These are phyloP conservation scores for Caenorhabditis becei DNA, from an alignment of 2,888 invertebrate genomes.

Conservation along the genomic window DNA sequence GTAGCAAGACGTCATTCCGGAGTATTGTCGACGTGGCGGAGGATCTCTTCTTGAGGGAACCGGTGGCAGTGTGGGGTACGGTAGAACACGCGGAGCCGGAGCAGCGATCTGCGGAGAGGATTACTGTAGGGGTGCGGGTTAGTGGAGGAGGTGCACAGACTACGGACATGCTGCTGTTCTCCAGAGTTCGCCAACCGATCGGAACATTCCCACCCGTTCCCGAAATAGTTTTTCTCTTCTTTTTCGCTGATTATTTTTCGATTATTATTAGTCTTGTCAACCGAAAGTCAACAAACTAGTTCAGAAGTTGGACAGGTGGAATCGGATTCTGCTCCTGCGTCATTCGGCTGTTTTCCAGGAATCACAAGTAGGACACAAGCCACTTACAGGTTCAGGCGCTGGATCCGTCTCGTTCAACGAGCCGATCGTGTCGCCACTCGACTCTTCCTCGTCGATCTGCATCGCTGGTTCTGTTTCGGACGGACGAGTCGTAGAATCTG, in stretches of 20 bases:
- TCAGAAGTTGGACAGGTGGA: constrained; percentile 15
- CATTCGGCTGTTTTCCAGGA: too few species aligned
- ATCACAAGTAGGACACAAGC: too few species aligned
- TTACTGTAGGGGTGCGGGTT: background rate
- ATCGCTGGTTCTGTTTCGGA: background rate
- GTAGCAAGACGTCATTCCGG: constrained; percentile 17
- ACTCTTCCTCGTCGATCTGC: constrained; percentile 2
- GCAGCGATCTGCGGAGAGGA: background rate
- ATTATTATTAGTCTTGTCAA: background rate
- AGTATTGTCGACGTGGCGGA: constrained; percentile 7
- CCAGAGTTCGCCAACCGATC: too few species aligned
- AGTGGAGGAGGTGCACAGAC: too few species aligned
- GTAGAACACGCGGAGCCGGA: background rate
- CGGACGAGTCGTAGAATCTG: background rate
- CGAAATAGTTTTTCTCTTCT: background rate
- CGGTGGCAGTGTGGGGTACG: constrained; percentile 15
- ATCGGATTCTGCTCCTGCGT: background rate
- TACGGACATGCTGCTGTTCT: too few species aligned
- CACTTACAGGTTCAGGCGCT: background rate
- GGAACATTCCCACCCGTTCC: background rate
- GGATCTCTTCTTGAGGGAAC: background rate
- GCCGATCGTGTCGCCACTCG: background rate
- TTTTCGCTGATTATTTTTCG: background rate
- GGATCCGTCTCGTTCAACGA: background rate
- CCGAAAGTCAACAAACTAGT: background rate